Conservation (phyloP, 2,797 vertebrate genomes). For the Sebastes oblongus region DNA sequence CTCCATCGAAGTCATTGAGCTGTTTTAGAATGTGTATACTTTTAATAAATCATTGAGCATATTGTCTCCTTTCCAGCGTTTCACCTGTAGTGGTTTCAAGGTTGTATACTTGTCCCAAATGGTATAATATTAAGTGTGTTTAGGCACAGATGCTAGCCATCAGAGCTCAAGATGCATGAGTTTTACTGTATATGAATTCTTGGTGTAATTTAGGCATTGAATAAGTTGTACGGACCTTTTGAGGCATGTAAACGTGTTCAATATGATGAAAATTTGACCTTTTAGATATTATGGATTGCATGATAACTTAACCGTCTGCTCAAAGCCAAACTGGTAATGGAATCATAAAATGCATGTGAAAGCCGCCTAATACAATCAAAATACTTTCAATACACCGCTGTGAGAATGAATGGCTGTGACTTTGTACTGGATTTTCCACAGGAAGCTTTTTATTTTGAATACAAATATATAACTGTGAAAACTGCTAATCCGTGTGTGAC, state of each 20-base stretch:
- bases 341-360: conserved; percentile 4
- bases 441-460: conserved; percentile 35
- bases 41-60: conserved; percentile 39
- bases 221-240: neutral
- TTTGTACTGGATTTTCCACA: conserved; percentile 28
- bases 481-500: neutral
- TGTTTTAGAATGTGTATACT: conserved; percentile 82
- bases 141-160: neutral
- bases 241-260: conserved; percentile 4
- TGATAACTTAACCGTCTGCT: neutral
- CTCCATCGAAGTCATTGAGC: conserved; percentile 93
- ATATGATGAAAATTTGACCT: neutral
- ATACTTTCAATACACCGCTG: neutral
- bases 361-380: neutral
- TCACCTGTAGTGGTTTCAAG: conserved; percentile 9
- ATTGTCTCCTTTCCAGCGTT: conserved; percentile 11
- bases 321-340: neutral
- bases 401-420: conserved; percentile 1
- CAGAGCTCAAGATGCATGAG: conserved; percentile 1
- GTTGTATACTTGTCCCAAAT: neutral
- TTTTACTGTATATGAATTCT: neutral
- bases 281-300: neutral
- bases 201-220: neutral
- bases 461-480: conserved; percentile 10
- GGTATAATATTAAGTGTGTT: conserved; percentile 2